Conservation (phyloP, 1,140 invertebrate genomes). For the Reticulitermes speratus region DNA sequence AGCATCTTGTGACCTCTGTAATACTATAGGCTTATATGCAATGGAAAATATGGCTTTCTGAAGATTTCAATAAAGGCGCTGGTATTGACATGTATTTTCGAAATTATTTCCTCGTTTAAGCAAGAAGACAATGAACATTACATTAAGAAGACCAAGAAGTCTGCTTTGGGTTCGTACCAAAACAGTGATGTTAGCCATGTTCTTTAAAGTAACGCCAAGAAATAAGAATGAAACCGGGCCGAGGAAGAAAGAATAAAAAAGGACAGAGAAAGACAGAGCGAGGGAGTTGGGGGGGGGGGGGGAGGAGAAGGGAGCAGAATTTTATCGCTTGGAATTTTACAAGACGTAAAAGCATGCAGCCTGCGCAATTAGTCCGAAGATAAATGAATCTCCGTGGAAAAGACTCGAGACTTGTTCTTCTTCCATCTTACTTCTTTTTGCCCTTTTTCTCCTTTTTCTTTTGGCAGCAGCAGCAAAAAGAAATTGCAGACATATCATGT, state of each 20-base stretch:
- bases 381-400: conserved; percentile 29
- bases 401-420: conserved; percentile 10
- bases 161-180: conserved; percentile 7
- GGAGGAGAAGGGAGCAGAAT: neutral
- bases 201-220: conserved; percentile 10
- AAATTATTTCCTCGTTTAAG: neutral
- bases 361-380: conserved; percentile 28
- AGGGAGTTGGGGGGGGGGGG: neutral
- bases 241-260: neutral
- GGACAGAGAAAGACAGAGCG: neutral
- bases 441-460: neutral
- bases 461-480: neutral
- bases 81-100: neutral
- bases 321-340: conserved; percentile 30
- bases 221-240: neutral
- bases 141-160: conserved; percentile 22
- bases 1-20: too few species aligned
- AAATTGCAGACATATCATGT: conserved; percentile 17
- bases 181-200: conserved; percentile 18
- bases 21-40: too few species aligned
- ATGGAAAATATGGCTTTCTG: neutral
- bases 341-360: conserved; percentile 28
- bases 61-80: neutral
- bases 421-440: conserved; percentile 11
- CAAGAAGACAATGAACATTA: conserved; percentile 8